A percentile compares a stretch with the other conserved stretches of the same genome.
Evolutionary conservation across 2,888 invertebrate species (phyloP).

Genomic region (Junonia oenone): DNA sequence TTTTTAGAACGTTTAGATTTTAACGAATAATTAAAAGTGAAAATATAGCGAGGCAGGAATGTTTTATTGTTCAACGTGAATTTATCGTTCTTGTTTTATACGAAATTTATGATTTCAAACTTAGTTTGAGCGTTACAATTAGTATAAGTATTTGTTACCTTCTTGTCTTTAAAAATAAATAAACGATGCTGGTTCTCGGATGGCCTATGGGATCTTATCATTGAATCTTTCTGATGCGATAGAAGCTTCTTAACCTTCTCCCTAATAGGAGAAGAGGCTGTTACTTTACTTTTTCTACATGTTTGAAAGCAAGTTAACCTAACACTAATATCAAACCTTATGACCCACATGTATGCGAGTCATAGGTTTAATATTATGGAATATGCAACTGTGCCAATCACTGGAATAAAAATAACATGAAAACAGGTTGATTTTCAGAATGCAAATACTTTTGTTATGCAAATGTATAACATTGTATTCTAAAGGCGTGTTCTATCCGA

Average conservation of each 20-base stretch:
- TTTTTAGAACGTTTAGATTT: not conserved
- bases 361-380: too few relatives aligned
- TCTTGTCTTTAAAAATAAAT: too few relatives aligned
- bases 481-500: constrained; percentile 21
- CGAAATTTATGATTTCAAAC: not conserved
- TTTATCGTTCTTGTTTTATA: not conserved
- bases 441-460: constrained; percentile 25
- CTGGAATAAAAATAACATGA: not conserved
- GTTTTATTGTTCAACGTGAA: not conserved
- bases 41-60: not conserved
- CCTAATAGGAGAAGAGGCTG: too few relatives aligned
- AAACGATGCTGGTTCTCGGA: too few relatives aligned
- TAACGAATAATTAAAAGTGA: not conserved
- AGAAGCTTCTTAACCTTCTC: too few relatives aligned
- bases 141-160: too few relatives aligned
- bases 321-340: too few relatives aligned
- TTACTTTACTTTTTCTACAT: too few relatives aligned
- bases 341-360: too few relatives aligned
- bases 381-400: not conserved
- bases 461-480: constrained; percentile 22
- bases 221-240: too few relatives aligned
- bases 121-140: not conserved
- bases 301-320: too few relatives aligned
- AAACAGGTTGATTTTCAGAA: constrained; percentile 8
- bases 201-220: too few relatives aligned